Evolutionary conservation across 2,113 vertebrate genomes (phyloP), one percentile per base, ranked within the genome.

Genomic region (Nasalis larvatus): DNA sequence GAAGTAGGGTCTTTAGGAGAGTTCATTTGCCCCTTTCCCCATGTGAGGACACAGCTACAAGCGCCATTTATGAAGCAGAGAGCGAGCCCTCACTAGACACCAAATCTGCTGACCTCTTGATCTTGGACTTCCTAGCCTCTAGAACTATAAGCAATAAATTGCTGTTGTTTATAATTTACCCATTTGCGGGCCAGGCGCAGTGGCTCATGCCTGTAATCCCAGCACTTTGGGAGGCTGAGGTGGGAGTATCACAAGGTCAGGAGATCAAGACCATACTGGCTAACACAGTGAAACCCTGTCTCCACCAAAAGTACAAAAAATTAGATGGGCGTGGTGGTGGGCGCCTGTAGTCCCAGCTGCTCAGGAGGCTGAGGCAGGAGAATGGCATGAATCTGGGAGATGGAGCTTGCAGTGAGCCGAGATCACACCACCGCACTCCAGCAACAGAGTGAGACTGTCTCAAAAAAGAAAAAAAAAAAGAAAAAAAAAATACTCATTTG

Each of bases 291-390:
- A 54, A 54, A 54, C 18, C 18, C 52, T 8, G 52, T 54, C 52
- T 20, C 52, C 52, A 20, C 52, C 18, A 54, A 54, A 54, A 54
- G 20, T 54, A 54, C 52, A 54, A 54, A 52, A 54, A 54, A 54
- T 54, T 54, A 54, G 18, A 18, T 2, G 6, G 6, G 18, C 6
- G 0, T 20, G 52, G 6, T 54, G 52, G 18, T 2, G 6, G 52
- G 52, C 2, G 18, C 52, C 18, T 20, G 18, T 54, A 54, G 52
- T 54, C 52, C 52, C 6, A 54, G 18, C 52, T 54, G 52, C 52
- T 54, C 17, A 18, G 52, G 52, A 54, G 52, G 18, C 52, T 54
- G 52, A 54, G 52, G 52, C 52, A 54, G 52, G 18, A 54, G 18
- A 54, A 54, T 20, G 52, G 52, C 2, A 0, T 54, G 18, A 54